Evolutionary conservation across 2,888 invertebrate genomes (phyloP), one percentile per base, ranked within the genome.

Genomic region (Leptarthrus brevirostris): DNA sequence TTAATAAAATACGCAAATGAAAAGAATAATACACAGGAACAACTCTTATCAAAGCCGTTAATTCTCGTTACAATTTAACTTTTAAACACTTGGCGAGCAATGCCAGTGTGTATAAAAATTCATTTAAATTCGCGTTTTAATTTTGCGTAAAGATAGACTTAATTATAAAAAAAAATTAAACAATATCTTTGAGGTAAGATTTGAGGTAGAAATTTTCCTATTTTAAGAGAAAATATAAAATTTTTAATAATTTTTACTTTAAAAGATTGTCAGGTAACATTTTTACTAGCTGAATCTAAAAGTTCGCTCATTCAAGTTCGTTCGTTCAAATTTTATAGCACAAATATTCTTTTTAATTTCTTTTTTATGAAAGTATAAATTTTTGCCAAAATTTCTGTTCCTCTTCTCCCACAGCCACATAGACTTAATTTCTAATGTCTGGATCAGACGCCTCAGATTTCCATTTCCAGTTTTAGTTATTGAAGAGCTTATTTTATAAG

Each of bases 71-170:
- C 24, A 52, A 20, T n/a, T 44, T 72, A 54, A 56, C 40, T 69
- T n/a, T 76, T 80, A 81, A 80, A 79, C 81, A 81, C 84, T 83
- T 83, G 85, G 85, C 85, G 85, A 84, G 85, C 85, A 85, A 85
- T 85, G 85, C 85, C 83, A 82, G 75, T 80, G 82, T 82, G 81
- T 82, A 79, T 74, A 79, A 80, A 79, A 73, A 58, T 75, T 75
- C 64, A 76, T 79, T 69, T 54, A 18, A 53, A 64, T 80, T 79
- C 85, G 84, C 84, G 84, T 81, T 83, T 81, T 83, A 80, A 83
- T 82, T 83, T 80, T 83, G 81, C 81, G 78, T 75, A 79, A 80
- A 79, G 79, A 74, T 71, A 54, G 22, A 56, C 44, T 54, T 72
- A 71, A 74, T 66, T 58, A 75, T 70, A 74, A 76, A 74, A 73